Evolutionary conservation across 2,888 invertebrate genomes (phyloP).

Genomic region (Dendrolimus houi): DNA sequence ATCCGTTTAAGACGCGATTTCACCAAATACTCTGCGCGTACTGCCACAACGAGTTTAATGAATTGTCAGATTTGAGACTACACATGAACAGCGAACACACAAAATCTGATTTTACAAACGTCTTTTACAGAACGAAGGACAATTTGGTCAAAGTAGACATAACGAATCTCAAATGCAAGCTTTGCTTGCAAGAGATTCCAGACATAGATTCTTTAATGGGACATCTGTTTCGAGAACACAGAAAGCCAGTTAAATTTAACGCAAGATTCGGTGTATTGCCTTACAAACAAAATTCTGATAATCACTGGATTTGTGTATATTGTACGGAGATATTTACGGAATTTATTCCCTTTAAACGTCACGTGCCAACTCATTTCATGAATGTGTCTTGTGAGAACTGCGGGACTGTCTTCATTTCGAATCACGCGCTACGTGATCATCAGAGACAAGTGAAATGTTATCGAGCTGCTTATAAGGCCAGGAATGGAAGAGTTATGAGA

Average conservation of each 20-base stretch:
- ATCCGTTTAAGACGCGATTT: constrained; percentile 62
- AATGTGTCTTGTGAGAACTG: constrained; percentile 61
- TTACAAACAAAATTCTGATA: constrained; percentile 45
- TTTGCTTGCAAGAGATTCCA: constrained; percentile 41
- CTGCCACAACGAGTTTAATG: constrained; percentile 54
- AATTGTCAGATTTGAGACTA: constrained; percentile 39
- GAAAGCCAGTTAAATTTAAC: constrained; percentile 55
- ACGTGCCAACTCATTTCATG: constrained; percentile 60
- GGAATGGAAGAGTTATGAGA: constrained; percentile 50
- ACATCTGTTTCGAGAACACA: constrained; percentile 50
- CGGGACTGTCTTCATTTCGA: constrained; percentile 57
- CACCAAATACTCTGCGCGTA: constrained; percentile 61
- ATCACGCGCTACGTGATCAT: constrained; percentile 56
- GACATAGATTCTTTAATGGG: constrained; percentile 54
- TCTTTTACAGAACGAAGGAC: constrained; percentile 61
- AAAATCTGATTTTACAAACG: constrained; percentile 52
- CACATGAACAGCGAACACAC: constrained; percentile 54
- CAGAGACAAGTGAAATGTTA: constrained; percentile 61
- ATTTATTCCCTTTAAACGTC: constrained; percentile 55
- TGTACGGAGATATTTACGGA: constrained; percentile 46
- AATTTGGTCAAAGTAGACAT: constrained; percentile 64
- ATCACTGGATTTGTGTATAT: constrained; percentile 52
- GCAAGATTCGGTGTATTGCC: constrained; percentile 58
- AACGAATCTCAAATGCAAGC: constrained; percentile 55
- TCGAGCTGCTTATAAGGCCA: constrained; percentile 53